Evolutionary conservation across 1,140 invertebrate species (phyloP).

Genomic region (Micrasema longulum): DNA sequence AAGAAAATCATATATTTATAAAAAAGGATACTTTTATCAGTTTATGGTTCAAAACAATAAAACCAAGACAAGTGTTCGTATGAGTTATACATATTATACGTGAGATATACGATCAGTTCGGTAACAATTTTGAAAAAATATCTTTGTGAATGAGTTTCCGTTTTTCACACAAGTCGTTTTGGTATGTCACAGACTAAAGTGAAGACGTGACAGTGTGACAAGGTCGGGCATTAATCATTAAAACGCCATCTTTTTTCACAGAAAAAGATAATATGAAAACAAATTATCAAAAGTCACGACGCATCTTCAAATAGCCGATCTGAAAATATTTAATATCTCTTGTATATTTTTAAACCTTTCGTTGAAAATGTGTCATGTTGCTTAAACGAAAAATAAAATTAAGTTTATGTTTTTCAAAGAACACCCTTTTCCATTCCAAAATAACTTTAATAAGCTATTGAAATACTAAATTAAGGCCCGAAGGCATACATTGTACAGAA

Average conservation of each 20-base stretch:
- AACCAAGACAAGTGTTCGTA: background rate
- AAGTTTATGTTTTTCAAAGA: too few relatives aligned
- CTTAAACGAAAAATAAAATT: background rate
- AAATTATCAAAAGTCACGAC: background rate
- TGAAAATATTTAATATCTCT: background rate
- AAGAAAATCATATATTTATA: background rate
- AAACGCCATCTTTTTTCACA: conserved; percentile 13
- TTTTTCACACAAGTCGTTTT: background rate
- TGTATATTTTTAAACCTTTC: background rate
- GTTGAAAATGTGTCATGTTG: too few relatives aligned
- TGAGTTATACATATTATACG: background rate
- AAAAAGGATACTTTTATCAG: background rate
- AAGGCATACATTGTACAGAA: background rate
- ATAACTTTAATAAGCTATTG: background rate
- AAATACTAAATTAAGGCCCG: background rate
- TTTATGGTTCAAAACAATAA: background rate
- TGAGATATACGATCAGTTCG: background rate
- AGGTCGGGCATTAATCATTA: conserved; percentile 19
- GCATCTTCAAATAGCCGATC: conserved; percentile 14
- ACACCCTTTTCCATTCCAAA: background rate
- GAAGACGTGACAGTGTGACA: conserved; percentile 14
- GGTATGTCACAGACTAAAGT: conserved; percentile 16
- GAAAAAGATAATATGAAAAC: background rate
- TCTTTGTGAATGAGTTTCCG: too few relatives aligned
- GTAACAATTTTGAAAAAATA: too few relatives aligned